Conservation (phyloP, 2,797 vertebrate genomes). For the Channa striata region DNA sequence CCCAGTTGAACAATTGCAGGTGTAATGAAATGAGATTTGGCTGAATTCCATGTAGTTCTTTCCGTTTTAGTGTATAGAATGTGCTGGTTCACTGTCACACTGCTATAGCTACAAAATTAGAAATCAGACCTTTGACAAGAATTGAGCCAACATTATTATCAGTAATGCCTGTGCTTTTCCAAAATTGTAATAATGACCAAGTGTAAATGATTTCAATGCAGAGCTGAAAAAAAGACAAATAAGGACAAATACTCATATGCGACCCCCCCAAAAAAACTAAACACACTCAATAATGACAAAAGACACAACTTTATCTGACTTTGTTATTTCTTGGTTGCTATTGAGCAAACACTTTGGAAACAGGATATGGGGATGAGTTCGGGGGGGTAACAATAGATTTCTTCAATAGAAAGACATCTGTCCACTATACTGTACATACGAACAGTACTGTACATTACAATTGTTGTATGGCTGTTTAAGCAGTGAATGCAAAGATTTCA, state of each 20-base stretch:
- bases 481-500: conserved; percentile 75
- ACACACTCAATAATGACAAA: conserved; percentile 67
- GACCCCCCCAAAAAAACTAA: no score
- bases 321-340: conserved; percentile 84
- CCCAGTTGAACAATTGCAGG: no score
- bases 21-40: no score
- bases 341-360: conserved; percentile 88
- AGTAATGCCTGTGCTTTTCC: not conserved
- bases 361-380: conserved; percentile 63
- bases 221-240: not conserved
- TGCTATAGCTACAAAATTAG: no score
- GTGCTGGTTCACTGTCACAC: no score
- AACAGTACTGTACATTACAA: conserved; percentile 77
- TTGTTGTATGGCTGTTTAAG: conserved; percentile 78
- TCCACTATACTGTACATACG: conserved; percentile 81
- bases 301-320: conserved; percentile 61
- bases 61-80: no score
- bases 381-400: conserved; percentile 61
- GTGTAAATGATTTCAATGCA: not conserved
- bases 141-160: no score
- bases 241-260: not conserved
- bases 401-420: conserved; percentile 75
- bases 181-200: not conserved
- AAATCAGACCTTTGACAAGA: no score
- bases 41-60: no score